A percentile compares a stretch with the other conserved stretches of the same genome.
phyloP scores from a whole-genome alignment of 2,797 vertebrate species.

The Cuniculus paca region DNA sequence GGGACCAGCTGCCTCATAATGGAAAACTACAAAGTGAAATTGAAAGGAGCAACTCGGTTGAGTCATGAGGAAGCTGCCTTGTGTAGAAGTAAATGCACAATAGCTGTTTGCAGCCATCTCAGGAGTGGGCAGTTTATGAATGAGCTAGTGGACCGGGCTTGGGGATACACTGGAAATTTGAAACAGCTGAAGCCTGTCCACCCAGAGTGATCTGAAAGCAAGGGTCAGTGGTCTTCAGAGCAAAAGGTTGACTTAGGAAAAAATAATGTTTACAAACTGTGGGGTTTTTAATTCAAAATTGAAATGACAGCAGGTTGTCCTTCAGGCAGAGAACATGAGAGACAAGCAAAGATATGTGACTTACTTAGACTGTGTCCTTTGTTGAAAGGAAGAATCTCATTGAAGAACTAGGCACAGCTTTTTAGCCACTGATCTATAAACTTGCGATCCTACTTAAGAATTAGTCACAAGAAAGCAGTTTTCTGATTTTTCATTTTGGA shows the following conservation, averaged over 20 bases:
- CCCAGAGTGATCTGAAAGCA: not conserved
- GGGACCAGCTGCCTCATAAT: not conserved
- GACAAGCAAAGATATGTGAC: rapidly evolving
- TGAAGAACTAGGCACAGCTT: not conserved
- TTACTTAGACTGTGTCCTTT: not conserved
- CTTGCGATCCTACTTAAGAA: not conserved
- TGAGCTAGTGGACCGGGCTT: not conserved
- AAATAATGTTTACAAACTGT: not conserved
- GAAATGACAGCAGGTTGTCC: not conserved
- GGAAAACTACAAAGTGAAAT: constrained; percentile 30
- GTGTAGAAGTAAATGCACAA: not conserved
- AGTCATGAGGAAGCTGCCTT: not conserved
- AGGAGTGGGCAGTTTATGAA: not conserved
- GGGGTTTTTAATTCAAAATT: not conserved
- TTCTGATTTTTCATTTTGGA: not conserved
- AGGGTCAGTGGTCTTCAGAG: not conserved
- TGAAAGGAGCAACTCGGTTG: not conserved
- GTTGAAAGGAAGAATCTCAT: not conserved
- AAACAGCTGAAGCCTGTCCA: rapidly evolving
- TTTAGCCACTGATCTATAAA: not conserved
- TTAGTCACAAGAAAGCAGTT: not conserved
- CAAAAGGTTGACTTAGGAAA: not conserved
- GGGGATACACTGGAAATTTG: not conserved
- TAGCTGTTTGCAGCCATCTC: too few relatives aligned
- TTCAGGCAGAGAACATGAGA: not conserved